Evolutionary conservation across 1,140 invertebrate species (phyloP), one percentile per base, ranked within the genome.

Genomic region (Drosophila pruinosa): DNA sequence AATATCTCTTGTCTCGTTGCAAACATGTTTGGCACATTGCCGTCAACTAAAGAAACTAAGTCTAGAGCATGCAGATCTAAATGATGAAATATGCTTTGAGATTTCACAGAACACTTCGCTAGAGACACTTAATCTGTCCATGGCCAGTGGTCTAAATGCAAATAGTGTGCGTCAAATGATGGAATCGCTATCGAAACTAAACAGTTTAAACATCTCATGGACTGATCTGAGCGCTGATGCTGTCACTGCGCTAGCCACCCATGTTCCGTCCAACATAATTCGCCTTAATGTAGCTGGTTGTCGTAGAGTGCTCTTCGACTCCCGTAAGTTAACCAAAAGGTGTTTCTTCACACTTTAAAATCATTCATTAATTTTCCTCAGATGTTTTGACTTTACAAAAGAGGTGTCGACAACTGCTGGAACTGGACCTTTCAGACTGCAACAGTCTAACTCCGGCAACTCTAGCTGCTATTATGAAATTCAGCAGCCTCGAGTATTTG

Each of bases 401-500:
- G 22, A 92, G 94, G 6, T 97, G 96, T 90, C 93, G 95, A 0
- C 91, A 94, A 36, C 91, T 98, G n/a, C 90, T 95, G 26, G 96
- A 97, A 91, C 92, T 98, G 39, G 97, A 98, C 92, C 88, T 98
- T 41, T 97, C 96, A 56, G 97, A 98, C 91, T 96, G 96, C 70
- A 94, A 95, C n/a, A 91, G 93, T 15, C 89, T 98, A 0, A 95
- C 95, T 0, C 92, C 93, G 4, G 83, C 91, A 14, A 91, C 93
- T 17, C 92, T 97, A 0, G 81, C 92, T 1, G 90, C 92, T 63
- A 92, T 97, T 43, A 88, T 93, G n/a, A 90, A 93, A 38, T 93
- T 97, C n/a, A 81, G 91, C 10, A 92, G 94, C n/a, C 90, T 98
- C 1, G 95, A 97, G 81, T 95, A 97, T 91, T 91, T 98, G 0